Evolutionary conservation across 2,888 invertebrate genomes (phyloP), one percentile per base, ranked within the genome.

Genomic region (Chloromyia formosa): DNA sequence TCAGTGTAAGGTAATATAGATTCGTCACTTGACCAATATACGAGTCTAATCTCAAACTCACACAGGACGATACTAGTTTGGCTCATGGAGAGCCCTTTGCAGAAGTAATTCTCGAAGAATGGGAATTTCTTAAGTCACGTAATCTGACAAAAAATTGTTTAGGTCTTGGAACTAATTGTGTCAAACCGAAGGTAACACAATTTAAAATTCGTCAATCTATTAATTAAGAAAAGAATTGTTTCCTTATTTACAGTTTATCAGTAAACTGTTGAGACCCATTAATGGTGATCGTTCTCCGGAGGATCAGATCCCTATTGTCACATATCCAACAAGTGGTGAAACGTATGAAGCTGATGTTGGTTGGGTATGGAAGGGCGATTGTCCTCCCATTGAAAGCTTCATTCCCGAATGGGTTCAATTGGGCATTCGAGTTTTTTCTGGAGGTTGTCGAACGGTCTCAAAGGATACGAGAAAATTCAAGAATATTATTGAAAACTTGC

Each of bases 121-220:
- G 89, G 89, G 84, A 86, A 22, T 78, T 81, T n/a, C 80, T 87
- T 4, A 85, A 85, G 73, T 90, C 91, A 45, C 84, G 88, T n/a
- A 93, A 94, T 83, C 81, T 81, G 0, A 85, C 87, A 7, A 87
- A 88, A 14, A 89, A 89, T 80, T 87, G 97, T 77, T 87, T 95
- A 16, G 97, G 94, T 0, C 88, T 97, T 58, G 97, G 97, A 3
- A 91, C 95, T 0, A 98, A 98, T 85, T 98, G 97, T 86, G 88
- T 94, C 58, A 87, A 90, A 76, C 94, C 94, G 0, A 80, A 82
- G 77, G 81, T 81, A 77, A 71, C 12, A 9, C 5, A 42, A 42
- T 9, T 9, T 42, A 12, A 42, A 42, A 42, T 5, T 42, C n/a
- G n/a, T n/a, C n/a, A n/a, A n/a, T n/a, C n/a, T n/a, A n/a, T n/a